A percentile compares a stretch with the other conserved stretches of the same genome.
Evolutionary conservation across 1,140 invertebrate species (phyloP).

Genomic region (Steinernema khuongi): DNA sequence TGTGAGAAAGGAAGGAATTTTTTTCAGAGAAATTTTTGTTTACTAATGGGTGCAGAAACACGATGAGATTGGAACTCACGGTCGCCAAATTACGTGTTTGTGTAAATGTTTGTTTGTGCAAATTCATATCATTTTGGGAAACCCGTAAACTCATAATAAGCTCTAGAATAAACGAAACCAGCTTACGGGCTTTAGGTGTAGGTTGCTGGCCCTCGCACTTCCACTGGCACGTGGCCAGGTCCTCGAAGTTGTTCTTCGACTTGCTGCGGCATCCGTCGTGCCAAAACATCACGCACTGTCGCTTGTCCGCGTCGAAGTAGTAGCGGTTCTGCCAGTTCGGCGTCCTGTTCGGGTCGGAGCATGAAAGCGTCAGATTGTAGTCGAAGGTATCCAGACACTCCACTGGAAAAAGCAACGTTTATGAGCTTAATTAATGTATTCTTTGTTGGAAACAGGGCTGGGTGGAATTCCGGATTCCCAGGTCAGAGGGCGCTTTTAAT

Average conservation of each 20-base stretch:
- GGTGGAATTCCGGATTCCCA: too few species aligned
- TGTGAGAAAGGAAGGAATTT: too few species aligned
- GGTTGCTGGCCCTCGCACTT: slow-evolving; percentile 38
- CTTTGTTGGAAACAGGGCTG: too few species aligned
- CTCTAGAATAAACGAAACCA: slow-evolving; percentile 15
- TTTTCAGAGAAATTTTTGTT: too few species aligned
- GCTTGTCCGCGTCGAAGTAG: slow-evolving; percentile 41
- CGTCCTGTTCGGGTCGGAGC: slow-evolving; percentile 32
- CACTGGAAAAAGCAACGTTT: slow-evolving; percentile 37
- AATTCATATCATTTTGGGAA: too few species aligned
- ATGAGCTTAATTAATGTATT: too few species aligned
- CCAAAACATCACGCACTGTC: slow-evolving; percentile 47
- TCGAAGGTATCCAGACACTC: slow-evolving; percentile 49
- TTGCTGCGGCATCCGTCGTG: slow-evolving; percentile 37
- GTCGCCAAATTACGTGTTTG: too few species aligned
- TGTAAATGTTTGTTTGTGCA: too few species aligned
- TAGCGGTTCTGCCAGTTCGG: slow-evolving; percentile 46
- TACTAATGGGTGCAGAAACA: too few species aligned
- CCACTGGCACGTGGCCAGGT: slow-evolving; percentile 46
- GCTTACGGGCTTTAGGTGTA: slow-evolving; percentile 28
- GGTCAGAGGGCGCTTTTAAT: too few species aligned
- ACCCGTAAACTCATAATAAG: too few species aligned
- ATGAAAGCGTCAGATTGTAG: slow-evolving; percentile 36
- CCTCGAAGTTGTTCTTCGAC: slow-evolving; percentile 44
- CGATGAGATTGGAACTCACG: too few species aligned